phyloP scores from a whole-genome alignment of 2,888 invertebrate species.

The Caenorhabditis sp. region DNA sequence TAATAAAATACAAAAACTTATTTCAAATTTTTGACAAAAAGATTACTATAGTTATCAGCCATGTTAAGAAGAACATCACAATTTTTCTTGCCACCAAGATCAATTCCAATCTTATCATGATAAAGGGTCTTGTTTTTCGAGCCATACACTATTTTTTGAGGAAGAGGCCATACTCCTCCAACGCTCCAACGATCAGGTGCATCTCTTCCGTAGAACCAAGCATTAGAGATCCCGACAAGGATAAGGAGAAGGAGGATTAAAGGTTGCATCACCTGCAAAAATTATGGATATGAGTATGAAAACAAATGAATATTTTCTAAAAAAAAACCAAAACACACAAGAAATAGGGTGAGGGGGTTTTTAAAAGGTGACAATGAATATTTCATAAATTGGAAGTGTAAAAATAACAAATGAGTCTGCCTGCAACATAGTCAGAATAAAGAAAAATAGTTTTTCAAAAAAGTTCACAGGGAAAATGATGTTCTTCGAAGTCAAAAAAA shows the following conservation, averaged over 20 bases:
- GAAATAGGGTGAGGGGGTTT: too few species aligned
- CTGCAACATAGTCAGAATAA: too few species aligned
- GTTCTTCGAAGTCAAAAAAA: too few species aligned
- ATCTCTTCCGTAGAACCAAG: slow-evolving; percentile 56
- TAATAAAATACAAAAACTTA: not conserved
- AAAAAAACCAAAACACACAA: not conserved
- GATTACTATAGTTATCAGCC: slow-evolving; percentile 53
- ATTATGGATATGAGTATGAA: too few species aligned
- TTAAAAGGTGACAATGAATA: too few species aligned
- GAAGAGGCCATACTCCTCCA: slow-evolving; percentile 64
- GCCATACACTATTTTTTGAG: slow-evolving; percentile 60
- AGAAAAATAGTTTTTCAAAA: too few species aligned
- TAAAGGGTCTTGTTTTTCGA: slow-evolving; percentile 55
- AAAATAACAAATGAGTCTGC: too few species aligned
- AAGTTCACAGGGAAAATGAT: too few species aligned
- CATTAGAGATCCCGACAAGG: slow-evolving; percentile 4
- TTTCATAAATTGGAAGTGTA: too few species aligned
- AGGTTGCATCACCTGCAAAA: not conserved
- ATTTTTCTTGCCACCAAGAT: slow-evolving; percentile 47
- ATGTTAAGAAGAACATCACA: slow-evolving; percentile 56
- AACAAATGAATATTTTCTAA: not conserved
- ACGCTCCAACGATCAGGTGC: slow-evolving; percentile 51
- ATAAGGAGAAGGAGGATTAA: slow-evolving; percentile 18
- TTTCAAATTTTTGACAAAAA: not conserved
- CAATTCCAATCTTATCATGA: slow-evolving; percentile 48